Conservation (phyloP, 2,113 vertebrate genomes). For the Aphyosemion australe region DNA sequence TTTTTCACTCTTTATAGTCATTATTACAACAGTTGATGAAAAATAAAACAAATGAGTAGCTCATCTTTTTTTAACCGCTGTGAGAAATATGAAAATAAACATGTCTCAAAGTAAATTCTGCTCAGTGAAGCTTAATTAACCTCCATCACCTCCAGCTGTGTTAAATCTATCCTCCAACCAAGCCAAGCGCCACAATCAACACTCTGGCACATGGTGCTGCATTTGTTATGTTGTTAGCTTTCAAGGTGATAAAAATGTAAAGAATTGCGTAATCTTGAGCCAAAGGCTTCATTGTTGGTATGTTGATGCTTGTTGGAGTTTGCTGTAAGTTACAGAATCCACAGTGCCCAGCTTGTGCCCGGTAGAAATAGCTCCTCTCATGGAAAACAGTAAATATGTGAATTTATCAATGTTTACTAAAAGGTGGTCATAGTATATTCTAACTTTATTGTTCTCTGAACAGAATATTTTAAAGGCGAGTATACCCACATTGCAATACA, state of each 20-base stretch:
- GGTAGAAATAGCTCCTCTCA: too few relatives aligned
- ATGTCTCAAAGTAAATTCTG: constrained; percentile 17
- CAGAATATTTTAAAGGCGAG: background rate
- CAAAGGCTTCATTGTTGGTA: constrained; percentile 37
- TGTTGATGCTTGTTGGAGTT: too few relatives aligned
- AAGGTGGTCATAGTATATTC: background rate
- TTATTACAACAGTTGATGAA: background rate
- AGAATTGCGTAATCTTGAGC: constrained; percentile 42
- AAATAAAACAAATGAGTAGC: constrained; percentile 20
- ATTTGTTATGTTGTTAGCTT: constrained; percentile 33
- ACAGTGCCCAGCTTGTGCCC: too few relatives aligned
- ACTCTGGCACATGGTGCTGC: constrained; percentile 40
- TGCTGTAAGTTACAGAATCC: too few relatives aligned
- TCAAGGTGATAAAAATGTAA: constrained; percentile 42
- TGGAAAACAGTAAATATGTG: background rate
- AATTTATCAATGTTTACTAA: constrained; percentile 19
- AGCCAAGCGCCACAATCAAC: constrained; percentile 23
- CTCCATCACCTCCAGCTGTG: constrained; percentile 38
- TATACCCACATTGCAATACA: background rate
- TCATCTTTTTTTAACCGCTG: constrained; percentile 26
- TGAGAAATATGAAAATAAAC: constrained; percentile 37
- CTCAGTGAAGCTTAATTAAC: constrained; percentile 51
- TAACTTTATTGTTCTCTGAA: background rate
- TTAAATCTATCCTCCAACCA: constrained; percentile 23
- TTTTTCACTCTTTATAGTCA: constrained; percentile 5